Evolutionary conservation across 2,888 invertebrate genomes (phyloP), one percentile per base, ranked within the genome.

Genomic region (Hemithea aestivaria): DNA sequence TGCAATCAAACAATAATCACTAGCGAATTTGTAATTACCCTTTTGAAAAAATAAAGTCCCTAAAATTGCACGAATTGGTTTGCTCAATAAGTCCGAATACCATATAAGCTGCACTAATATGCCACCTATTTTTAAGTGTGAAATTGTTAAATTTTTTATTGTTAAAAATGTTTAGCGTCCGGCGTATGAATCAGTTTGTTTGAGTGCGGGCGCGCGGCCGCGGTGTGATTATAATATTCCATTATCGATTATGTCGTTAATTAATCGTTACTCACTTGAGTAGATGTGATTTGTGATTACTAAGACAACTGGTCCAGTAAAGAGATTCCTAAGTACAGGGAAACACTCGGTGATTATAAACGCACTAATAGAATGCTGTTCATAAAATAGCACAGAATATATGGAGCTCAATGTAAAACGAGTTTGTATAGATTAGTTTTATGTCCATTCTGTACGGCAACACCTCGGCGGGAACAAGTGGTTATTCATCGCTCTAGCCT

Each of bases 391-490:
- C 50, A 46, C 52, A 52, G 53, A 53, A 51, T 49, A 51, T 48
- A 47, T 49, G 48, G 54, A 62, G 64, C 68, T 65, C 66, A 63
- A 63, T 59, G 48, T 53, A 53, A 56, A 46, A 47, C 52, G 60
- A 57, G 57, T 58, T 16, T 16, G 16, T 4, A 47, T 57, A 51
- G 53, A 46, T 54, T 51, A 51, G 53, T 63, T 61, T 55, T 51
- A 51, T 34, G 48, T 53, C 55, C 51, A 57, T 55, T 53, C 58
- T 57, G 59, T 53, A 54, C 49, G 62, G 62, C 56, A 48, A 60
- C 56, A 60, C 58, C 63, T 67, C 64, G 66, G 63, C 67, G 78
- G 82, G 79, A 80, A 73, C 81, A 77, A 62, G 68, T 73, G 21
- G 71, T 69, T 71, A 65, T 56, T 63, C 66, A 64, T 59, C 65